phyloP scores from a whole-genome alignment of 2,888 invertebrate genomes.

The Syrphus vitripennis region DNA sequence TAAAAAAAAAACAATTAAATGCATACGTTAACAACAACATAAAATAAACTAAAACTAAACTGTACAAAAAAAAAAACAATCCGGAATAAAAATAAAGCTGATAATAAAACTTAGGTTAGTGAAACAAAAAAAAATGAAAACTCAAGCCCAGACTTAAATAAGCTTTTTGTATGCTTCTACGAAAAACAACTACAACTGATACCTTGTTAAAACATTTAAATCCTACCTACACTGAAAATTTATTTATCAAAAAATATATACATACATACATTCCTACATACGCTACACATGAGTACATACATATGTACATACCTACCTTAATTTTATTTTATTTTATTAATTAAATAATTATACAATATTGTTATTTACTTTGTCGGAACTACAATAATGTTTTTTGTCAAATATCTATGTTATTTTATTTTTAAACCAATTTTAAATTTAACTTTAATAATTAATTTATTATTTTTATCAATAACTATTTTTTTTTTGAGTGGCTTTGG shows the following conservation, averaged over 20 bases:
- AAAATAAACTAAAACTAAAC: constrained; percentile 4
- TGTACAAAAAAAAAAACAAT: constrained; percentile 29
- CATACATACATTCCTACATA: neutral
- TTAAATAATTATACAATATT: neutral
- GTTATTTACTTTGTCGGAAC: constrained; percentile 2
- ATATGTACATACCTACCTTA: neutral
- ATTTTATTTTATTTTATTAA: neutral
- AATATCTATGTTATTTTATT: too few relatives aligned
- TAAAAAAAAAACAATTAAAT: constrained; percentile 31
- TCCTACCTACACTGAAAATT: constrained; percentile 18
- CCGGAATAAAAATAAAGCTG: constrained; percentile 8
- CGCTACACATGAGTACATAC: neutral
- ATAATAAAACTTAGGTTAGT: constrained; percentile 51
- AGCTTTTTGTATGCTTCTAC: constrained; percentile 67
- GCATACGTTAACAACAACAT: neutral
- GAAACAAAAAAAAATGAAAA: constrained; percentile 30
- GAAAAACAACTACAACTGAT: constrained; percentile 33
- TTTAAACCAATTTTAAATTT: too few relatives aligned
- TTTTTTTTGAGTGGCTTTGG: too few relatives aligned
- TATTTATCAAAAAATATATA: constrained; percentile 1
- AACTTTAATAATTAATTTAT: too few relatives aligned
- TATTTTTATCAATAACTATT: too few relatives aligned
- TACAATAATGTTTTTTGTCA: too few relatives aligned
- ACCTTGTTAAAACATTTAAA: constrained; percentile 7
- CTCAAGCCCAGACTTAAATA: constrained; percentile 48